A percentile compares a stretch with the other conserved stretches of the same genome.
Evolutionary conservation across 2,113 vertebrate genomes (phyloP).

Genomic region (Amphiprion percula): DNA sequence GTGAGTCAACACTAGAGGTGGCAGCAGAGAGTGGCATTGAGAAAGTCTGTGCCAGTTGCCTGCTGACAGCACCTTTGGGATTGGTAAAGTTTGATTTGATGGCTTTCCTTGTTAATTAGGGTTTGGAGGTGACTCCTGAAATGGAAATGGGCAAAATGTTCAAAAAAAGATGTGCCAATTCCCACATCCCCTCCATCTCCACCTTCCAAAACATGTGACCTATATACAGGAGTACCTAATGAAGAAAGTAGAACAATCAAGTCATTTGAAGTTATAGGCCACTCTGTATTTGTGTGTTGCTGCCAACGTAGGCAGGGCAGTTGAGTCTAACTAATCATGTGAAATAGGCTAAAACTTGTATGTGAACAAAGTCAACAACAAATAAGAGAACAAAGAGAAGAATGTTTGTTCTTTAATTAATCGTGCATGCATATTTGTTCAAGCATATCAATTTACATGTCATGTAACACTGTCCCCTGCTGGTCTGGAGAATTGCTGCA

Average conservation of each 20-base stretch:
- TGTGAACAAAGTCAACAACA: constrained; percentile 79
- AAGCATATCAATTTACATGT: constrained; percentile 61
- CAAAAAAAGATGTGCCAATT: constrained; percentile 80
- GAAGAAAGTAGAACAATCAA: constrained; percentile 81
- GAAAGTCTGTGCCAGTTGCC: constrained; percentile 74
- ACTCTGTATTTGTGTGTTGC: constrained; percentile 55
- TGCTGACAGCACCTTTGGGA: constrained; percentile 76
- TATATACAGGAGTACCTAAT: constrained; percentile 74
- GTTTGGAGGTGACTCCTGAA: constrained; percentile 83
- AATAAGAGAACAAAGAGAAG: constrained; percentile 73
- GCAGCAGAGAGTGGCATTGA: constrained; percentile 65
- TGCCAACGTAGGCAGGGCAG: constrained; percentile 75
- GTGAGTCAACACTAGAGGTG: constrained; percentile 57
- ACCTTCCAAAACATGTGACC: constrained; percentile 82
- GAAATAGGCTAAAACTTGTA: constrained; percentile 68
- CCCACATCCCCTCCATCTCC: constrained; percentile 74
- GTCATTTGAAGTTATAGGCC: constrained; percentile 82
- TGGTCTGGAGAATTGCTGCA: constrained; percentile 66
- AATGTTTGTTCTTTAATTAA: constrained; percentile 74
- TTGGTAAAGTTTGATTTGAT: constrained; percentile 83
- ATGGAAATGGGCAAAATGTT: constrained; percentile 80
- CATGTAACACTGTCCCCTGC: constrained; percentile 75
- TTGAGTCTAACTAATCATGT: constrained; percentile 59
- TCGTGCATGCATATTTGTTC: constrained; percentile 65
- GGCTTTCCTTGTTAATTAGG: constrained; percentile 82